Evolutionary conservation across 2,113 vertebrate species (phyloP).

Genomic region (Litocranius walleri): DNA sequence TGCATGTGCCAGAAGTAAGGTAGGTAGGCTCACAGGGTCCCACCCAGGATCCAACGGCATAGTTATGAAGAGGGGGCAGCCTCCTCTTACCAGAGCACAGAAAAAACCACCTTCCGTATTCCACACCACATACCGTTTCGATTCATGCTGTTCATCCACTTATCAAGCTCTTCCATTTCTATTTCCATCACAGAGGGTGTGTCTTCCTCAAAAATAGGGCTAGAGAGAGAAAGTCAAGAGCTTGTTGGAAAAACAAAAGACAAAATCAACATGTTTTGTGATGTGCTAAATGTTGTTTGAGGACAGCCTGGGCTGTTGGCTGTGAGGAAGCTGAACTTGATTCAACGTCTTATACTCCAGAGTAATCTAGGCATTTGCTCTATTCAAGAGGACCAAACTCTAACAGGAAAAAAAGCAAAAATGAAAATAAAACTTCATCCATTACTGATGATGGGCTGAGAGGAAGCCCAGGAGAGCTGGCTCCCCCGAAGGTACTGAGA

Average conservation of each 20-base stretch:
- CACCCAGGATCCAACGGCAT: background rate
- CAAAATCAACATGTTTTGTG: background rate
- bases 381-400: background rate
- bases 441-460: background rate
- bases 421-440: rapidly evolving
- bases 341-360: background rate
- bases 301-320: no score
- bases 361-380: background rate
- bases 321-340: background rate
- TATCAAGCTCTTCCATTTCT: constrained; percentile 97
- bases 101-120: background rate
- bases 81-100: background rate
- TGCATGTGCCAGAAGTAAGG: rapidly evolving
- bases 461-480: background rate
- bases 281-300: background rate
- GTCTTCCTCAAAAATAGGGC: constrained; percentile 99
- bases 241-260: background rate
- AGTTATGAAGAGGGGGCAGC: background rate
- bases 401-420: background rate
- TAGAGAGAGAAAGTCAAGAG: constrained; percentile 64
- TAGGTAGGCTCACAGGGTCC: background rate
- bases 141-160: constrained; percentile 91
- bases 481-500: background rate
- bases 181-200: constrained; percentile 97
- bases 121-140: constrained; percentile 82